phyloP scores from a whole-genome alignment of 1,140 invertebrate species.

The Pollicipes pollicipes region DNA sequence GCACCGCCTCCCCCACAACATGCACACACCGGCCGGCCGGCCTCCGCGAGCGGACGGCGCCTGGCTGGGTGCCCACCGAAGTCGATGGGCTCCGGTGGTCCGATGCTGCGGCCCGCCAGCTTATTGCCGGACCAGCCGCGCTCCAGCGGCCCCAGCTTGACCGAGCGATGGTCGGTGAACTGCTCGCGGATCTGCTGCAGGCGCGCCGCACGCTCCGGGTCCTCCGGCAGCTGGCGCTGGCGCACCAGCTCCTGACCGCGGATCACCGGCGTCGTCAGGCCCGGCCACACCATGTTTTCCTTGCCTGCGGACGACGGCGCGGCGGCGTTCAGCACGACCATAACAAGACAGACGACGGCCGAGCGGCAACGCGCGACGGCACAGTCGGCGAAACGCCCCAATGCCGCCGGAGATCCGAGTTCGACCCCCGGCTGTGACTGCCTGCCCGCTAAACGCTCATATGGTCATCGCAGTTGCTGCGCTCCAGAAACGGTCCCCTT shows the following conservation, averaged over 20 bases:
- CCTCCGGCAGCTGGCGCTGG: conserved; percentile 46
- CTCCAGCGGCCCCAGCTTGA: conserved; percentile 55
- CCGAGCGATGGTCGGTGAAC: conserved; percentile 38
- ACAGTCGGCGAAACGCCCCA: too few relatives aligned
- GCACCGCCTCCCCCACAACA: too few relatives aligned
- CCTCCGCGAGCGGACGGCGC: too few relatives aligned
- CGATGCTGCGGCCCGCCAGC: conserved; percentile 64
- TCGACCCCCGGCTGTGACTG: too few relatives aligned
- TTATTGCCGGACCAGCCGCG: conserved; percentile 72
- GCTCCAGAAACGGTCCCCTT: too few relatives aligned
- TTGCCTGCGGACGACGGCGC: conserved; percentile 33
- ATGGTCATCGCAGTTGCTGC: too few relatives aligned
- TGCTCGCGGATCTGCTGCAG: conserved; percentile 50
- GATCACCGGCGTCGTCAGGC: conserved; percentile 64
- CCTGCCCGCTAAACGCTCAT: too few relatives aligned
- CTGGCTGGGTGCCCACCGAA: conserved; percentile 35
- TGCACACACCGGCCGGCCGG: too few relatives aligned
- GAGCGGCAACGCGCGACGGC: too few relatives aligned
- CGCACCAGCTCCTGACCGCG: conserved; percentile 41
- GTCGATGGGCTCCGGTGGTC: conserved; percentile 63
- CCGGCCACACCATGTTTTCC: conserved; percentile 75
- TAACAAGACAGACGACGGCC: conserved; percentile 1
- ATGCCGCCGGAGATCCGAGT: too few relatives aligned
- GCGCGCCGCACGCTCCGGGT: conserved; percentile 49
- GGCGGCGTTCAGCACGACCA: too few relatives aligned